phyloP scores from a whole-genome alignment of 2,888 invertebrate species.

The Myathropa florea region DNA sequence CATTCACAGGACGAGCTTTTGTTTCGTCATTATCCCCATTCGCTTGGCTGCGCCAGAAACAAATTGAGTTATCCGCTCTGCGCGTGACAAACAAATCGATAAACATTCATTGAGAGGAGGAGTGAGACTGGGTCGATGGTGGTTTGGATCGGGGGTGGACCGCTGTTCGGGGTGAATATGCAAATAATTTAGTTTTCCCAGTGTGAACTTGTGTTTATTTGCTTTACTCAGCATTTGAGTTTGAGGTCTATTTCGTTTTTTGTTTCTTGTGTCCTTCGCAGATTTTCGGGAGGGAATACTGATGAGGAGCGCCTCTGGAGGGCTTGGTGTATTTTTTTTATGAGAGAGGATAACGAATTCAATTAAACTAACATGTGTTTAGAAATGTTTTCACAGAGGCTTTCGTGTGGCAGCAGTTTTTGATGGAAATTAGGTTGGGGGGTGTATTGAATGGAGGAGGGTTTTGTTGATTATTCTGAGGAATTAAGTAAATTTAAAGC shows the following conservation, averaged over 20 bases:
- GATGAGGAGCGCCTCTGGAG: constrained; percentile 18
- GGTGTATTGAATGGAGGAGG: not conserved
- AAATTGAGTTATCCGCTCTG: constrained; percentile 36
- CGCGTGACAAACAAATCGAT: constrained; percentile 28
- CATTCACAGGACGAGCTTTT: not conserved
- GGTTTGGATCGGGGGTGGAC: not conserved
- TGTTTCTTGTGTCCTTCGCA: not conserved
- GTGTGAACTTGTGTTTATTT: constrained; percentile 27
- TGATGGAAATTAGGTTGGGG: not conserved
- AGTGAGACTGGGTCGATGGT: not conserved
- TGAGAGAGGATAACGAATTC: constrained; percentile 34
- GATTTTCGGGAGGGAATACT: constrained; percentile 19
- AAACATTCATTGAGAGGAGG: not conserved
- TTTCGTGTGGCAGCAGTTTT: not conserved
- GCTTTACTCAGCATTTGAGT: not conserved
- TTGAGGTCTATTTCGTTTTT: not conserved
- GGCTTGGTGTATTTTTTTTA: not conserved
- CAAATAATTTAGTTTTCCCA: constrained; percentile 20
- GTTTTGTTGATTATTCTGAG: not conserved
- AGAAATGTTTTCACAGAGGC: not conserved
- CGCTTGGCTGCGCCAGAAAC: constrained; percentile 6
- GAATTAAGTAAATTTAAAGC: not conserved
- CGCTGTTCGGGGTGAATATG: not conserved
- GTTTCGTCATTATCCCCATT: constrained; percentile 15
- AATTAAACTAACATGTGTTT: constrained; percentile 39